Conservation (phyloP, 2,888 invertebrate species). For the Apotomis capreana region DNA sequence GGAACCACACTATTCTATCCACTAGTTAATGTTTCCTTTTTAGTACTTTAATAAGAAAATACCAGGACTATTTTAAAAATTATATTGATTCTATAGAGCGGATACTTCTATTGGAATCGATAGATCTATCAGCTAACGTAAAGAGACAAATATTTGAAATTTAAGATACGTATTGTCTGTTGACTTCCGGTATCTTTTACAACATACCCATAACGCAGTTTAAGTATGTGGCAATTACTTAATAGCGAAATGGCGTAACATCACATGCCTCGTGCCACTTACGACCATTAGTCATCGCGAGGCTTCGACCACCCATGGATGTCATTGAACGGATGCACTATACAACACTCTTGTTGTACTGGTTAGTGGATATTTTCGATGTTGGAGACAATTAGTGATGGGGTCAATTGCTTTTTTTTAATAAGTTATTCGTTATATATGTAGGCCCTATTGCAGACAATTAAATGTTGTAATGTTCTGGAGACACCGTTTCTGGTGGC, state of each 20-base stretch:
- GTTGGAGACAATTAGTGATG: slow-evolving; percentile 20
- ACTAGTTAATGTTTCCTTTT: too few species aligned
- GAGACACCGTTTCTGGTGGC: too few species aligned
- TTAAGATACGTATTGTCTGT: not conserved
- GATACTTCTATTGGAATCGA: too few species aligned
- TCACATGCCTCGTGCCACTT: slow-evolving; percentile 25
- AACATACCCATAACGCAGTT: not conserved
- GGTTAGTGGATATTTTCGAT: slow-evolving; percentile 36
- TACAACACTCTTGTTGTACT: slow-evolving; percentile 31
- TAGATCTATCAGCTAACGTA: too few species aligned
- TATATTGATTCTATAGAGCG: too few species aligned
- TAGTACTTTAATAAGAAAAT: too few species aligned
- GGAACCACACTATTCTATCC: too few species aligned
- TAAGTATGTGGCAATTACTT: not conserved
- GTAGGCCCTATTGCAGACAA: not conserved
- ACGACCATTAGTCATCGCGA: slow-evolving; percentile 11
- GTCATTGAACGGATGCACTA: slow-evolving; percentile 37
- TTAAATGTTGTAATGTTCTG: too few species aligned
- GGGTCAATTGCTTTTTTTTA: not conserved
- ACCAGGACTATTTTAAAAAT: too few species aligned
- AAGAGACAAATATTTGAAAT: not conserved
- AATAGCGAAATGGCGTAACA: slow-evolving; percentile 7
- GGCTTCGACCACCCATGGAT: slow-evolving; percentile 42
- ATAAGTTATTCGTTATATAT: not conserved
- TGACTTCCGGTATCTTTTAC: slow-evolving; percentile 1